Evolutionary conservation across 2,888 invertebrate species (phyloP).

Genomic region (Eupithecia insigniata): DNA sequence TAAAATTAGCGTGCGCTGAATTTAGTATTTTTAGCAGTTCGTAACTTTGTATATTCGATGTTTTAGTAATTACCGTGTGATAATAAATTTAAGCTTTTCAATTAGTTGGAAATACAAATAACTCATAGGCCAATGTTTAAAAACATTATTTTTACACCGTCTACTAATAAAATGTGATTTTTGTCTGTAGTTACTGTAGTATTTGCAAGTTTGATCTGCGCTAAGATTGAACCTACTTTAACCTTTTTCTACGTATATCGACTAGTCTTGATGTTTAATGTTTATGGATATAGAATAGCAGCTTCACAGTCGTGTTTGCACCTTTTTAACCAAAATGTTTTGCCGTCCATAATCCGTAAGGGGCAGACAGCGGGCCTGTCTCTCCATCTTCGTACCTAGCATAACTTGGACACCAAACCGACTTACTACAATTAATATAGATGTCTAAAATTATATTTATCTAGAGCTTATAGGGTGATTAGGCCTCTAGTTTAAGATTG

Average conservation of each 20-base stretch:
- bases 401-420: slow-evolving; percentile 74
- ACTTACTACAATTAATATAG: slow-evolving; percentile 66
- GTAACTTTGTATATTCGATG: slow-evolving; percentile 77
- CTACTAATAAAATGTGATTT: slow-evolving; percentile 77
- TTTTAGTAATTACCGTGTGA: slow-evolving; percentile 81
- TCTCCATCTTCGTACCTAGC: slow-evolving; percentile 59
- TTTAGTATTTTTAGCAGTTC: slow-evolving; percentile 58
- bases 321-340: slow-evolving; percentile 71
- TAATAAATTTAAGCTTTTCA: slow-evolving; percentile 83
- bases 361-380: slow-evolving; percentile 70
- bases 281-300: slow-evolving; percentile 23
- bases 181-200: slow-evolving; percentile 52
- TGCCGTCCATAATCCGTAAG: slow-evolving; percentile 78
- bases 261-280: slow-evolving; percentile 33
- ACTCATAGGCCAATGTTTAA: slow-evolving; percentile 81
- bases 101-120: slow-evolving; percentile 81
- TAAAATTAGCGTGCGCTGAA: slow-evolving; percentile 53
- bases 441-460: slow-evolving; percentile 78
- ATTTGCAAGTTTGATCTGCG: slow-evolving; percentile 1
- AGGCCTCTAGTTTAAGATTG: slow-evolving; percentile 65
- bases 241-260: slow-evolving; percentile 32
- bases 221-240: slow-evolving; percentile 11
- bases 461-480: slow-evolving; percentile 82
- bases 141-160: slow-evolving; percentile 84
- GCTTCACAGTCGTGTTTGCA: slow-evolving; percentile 34